Base-by-base conservation (phyloP, 2,888 invertebrate genomes). In the Rapana venosa region DNA sequence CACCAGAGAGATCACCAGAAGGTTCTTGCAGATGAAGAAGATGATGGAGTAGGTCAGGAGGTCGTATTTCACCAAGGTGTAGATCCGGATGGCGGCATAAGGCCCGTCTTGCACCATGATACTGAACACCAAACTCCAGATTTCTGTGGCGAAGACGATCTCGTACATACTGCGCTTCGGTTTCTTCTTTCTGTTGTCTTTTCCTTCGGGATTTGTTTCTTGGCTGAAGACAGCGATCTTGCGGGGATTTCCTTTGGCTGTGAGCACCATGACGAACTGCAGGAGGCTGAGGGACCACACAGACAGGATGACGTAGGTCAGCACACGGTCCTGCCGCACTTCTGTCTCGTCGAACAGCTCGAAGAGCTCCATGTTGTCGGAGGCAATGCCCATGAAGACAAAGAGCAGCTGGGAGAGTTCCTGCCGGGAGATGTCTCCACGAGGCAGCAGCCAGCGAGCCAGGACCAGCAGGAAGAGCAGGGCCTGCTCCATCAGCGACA, bases 101-200 rank as follows among this genome's bases (percentile, higher is more conserved):
- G 97, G 97, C 17, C 96, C 95, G 91, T 97, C 97, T 92, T 96
- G 97, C 84, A 97, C 94, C 35, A 95, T 89, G 84, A 96, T 94
- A 4, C 96, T 96, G 74, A 96, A 94, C 15, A 96, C 74, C 32
- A 97, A 96, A 47, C 96, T 96, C 96, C 96, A 96, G 47, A 96
- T 94, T 92, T 97, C 96, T 6, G 91, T 87, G 79, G 91, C 84
- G n/a, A 92, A 91, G 66, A 90, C 91, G 36, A 91, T 20, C n/a
- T 90, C 88, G 11, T 85, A 88, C 22, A 87, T 81, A 26, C 70
- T 90, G 88, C n/a, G 86, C 30, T 87, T 87, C 66, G 32, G 15
- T 66, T 61, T 66, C 66, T 79, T 66, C 70, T 61, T 8, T 89
- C 91, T 11, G 77, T 35, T 17, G 84, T 87, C 35, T 35, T 70